Evolutionary conservation across 2,797 vertebrate genomes (phyloP), one percentile per base, ranked within the genome.

Genomic region (Tragelaphus oryx): DNA sequence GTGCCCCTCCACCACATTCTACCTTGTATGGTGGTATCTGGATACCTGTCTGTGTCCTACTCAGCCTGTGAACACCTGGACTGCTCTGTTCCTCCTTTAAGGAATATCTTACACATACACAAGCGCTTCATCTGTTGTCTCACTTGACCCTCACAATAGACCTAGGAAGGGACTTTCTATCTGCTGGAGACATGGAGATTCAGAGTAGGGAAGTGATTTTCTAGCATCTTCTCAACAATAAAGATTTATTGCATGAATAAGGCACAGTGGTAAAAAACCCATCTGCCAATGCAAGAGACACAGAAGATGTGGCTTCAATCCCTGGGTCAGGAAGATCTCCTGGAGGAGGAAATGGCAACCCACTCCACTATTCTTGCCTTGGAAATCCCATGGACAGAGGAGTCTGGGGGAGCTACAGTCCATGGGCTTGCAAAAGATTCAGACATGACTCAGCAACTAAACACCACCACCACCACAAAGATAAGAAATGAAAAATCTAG

Each of bases 401-500:
- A 41, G 37, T 71, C 20, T 71, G 37, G 68, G 24, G 37, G 37
- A n/a, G 68, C 68, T 71, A 71, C 6, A 41, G 5, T 41, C 68
- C 68, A 71, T 41, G 68, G 68, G 22, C 20, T 41, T 0, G 2
- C 68, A 71, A 71, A 74, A 71, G 33, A 71, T 41, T 41, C 68
- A 41, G 37, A 71, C 68, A 71, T 41, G 68, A 71, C 37, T 26
- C 37, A 44, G 68, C 68, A 74, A 74, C 37, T 74, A 44, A 41
- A 41, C 33, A 41, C 37, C 37, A 71, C 11, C 37, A 71, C 68
- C 22, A 74, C 37, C 68, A 71, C 37, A 41, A 92, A 81, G 71
- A 80, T 57, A 60, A 91, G 48, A 92, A 76, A 81, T 57, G 71
- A 92, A 55, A 87, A 87, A 55, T 84, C 88, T 95, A 30, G 54